Conservation (phyloP, 2,797 vertebrate species). For the Acanthiza pusilla region DNA sequence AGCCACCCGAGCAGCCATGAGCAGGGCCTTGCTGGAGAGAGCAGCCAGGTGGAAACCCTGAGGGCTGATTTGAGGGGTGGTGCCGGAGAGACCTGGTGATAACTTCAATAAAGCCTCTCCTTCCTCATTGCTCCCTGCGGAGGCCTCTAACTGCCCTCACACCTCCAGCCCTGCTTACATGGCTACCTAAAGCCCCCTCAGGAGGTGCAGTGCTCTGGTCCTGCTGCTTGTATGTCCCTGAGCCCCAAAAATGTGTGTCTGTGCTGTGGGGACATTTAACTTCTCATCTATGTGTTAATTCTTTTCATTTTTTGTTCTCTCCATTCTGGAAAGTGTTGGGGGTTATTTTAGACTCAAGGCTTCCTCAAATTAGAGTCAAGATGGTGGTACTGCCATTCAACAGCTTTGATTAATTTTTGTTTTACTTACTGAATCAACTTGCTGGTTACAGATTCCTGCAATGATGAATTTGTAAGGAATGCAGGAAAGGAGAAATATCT, state of each 20-base stretch:
- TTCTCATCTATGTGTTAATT: background rate
- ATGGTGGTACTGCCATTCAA: background rate
- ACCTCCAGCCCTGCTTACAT: background rate
- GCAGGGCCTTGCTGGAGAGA: background rate
- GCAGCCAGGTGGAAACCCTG: background rate
- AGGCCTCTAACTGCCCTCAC: background rate
- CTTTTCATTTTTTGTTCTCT: background rate
- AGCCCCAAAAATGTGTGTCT: rapidly evolving
- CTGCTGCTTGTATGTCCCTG: background rate
- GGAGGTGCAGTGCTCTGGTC: background rate
- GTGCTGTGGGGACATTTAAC: background rate
- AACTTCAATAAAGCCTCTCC: background rate
- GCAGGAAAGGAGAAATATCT: background rate
- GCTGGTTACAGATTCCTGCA: background rate
- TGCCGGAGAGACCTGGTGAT: background rate
- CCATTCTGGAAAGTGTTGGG: background rate
- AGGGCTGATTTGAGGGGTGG: background rate
- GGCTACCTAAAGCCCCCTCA: background rate
- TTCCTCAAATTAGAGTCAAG: background rate
- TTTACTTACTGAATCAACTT: background rate
- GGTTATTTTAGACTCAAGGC: background rate
- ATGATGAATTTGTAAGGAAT: background rate
- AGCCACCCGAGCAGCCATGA: rapidly evolving
- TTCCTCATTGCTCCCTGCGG: background rate
- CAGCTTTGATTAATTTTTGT: background rate